Evolutionary conservation across 2,797 vertebrate species (phyloP).

Genomic region (Dryobates pubescens): DNA sequence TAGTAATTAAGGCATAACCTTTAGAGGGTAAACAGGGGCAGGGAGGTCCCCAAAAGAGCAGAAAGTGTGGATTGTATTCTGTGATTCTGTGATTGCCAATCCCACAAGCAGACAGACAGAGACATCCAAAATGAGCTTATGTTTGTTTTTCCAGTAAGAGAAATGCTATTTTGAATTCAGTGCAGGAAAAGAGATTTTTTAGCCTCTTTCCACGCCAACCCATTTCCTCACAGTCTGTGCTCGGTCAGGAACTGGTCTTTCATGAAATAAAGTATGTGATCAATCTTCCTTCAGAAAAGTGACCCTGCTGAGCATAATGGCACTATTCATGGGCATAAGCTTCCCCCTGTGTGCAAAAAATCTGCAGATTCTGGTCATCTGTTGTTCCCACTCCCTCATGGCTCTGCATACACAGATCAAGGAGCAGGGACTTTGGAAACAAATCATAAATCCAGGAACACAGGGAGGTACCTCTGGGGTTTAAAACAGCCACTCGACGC

Average conservation of each 20-base stretch:
- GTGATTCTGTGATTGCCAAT: not conserved
- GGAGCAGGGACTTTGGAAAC: not conserved
- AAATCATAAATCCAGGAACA: not conserved
- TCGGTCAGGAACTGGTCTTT: not conserved
- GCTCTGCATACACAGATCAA: not conserved
- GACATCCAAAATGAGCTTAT: conserved; percentile 48
- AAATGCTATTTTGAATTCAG: conserved; percentile 59
- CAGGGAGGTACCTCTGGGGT: not conserved
- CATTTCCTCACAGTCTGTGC: not conserved
- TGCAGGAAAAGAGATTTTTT: conserved; percentile 59
- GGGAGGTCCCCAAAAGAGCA: not conserved
- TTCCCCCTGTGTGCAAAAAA: not conserved
- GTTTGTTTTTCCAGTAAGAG: conserved; percentile 64
- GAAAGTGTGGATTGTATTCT: not conserved
- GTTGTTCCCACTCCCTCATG: not conserved
- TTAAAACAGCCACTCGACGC: not conserved
- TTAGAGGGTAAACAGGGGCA: not conserved
- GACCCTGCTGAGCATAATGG: not conserved
- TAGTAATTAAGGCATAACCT: conserved; percentile 33
- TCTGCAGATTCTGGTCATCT: not conserved
- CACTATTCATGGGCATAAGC: conserved; percentile 14
- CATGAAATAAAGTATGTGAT: not conserved
- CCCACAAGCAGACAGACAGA: conserved; percentile 26
- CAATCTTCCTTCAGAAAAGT: not conserved
- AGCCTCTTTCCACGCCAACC: conserved; percentile 45